These are phyloP conservation scores for Arion vulgaris DNA, from an alignment of 1,140 invertebrate species.

Conservation along the genomic window DNA sequence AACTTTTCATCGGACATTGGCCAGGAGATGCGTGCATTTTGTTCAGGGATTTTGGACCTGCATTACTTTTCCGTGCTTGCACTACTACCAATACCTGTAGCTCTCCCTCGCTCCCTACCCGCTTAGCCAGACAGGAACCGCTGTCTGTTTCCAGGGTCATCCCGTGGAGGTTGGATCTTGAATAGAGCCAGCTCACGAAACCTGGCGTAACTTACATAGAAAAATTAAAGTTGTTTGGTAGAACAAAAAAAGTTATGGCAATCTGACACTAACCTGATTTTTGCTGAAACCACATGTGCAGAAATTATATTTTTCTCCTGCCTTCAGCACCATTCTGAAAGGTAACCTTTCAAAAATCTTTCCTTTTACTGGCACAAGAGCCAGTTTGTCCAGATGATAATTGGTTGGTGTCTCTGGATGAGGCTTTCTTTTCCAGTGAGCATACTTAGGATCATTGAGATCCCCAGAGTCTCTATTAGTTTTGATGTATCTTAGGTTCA, in stretches of 20 bases:
- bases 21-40: no score
- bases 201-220: no score
- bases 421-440: constrained; percentile 35
- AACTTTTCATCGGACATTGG: no score
- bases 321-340: constrained; percentile 83
- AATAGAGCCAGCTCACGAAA: no score
- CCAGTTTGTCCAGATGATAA: constrained; percentile 52
- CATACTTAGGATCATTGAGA: constrained; percentile 33
- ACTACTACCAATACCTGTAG: no score
- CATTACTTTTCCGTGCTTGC: no score
- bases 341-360: constrained; percentile 84
- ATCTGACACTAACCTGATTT: constrained; percentile 76
- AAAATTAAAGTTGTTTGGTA: background rate
- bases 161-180: no score
- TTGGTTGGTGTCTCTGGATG: constrained; percentile 60
- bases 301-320: constrained; percentile 90
- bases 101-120: no score
- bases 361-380: constrained; percentile 58
- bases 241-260: background rate
- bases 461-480: constrained; percentile 19
- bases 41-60: no score
- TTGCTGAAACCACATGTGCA: constrained; percentile 94
- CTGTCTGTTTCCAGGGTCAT: no score
- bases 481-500: background rate
- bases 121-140: no score